Base-by-base conservation (phyloP, 1,140 invertebrate genomes). In the Drosophila novamexicana region DNA sequence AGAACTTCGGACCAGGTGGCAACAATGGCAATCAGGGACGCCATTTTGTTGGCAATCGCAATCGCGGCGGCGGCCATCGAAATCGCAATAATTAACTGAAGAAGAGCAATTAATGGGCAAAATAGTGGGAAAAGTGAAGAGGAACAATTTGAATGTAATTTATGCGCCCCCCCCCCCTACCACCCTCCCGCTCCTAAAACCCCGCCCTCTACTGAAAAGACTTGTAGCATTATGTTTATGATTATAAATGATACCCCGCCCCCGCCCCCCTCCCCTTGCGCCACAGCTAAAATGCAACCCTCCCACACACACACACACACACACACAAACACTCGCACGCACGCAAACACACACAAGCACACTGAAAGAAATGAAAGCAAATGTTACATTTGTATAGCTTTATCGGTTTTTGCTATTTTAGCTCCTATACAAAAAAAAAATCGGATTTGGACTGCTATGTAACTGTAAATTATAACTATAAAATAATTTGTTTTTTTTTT, bases 381-480 rank as follows among this genome's bases (percentile, higher is more conserved):
- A 61, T 59, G 68, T 57, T 71, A 71, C 45, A 61, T 52, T 69
- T 45, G 14, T 64, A 71, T 50, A 71, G 61, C 59, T 71, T 71
- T 71, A 57, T 36, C 68, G 68, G 62, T 44, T 72, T 64, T 57
- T 64, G 67, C 67, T 69, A 63, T 53, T 50, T 22, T 22, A 70
- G 44, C 61, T 39, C 52, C 10, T 44, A 14, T 18, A 18, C 1
- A 34, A 14, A 32, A 22, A 44, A 54, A 58, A 53, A 69, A 75
- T 64, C 72, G 69, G 74, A 72, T 79, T 70, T 75, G 39, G 81
- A 84, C 81, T 84, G 74, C 78, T 77, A 74, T 81, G 65, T 84
- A 73, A 39, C 50, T 73, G 47, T 73, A 73, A 39, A 73, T 67
- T 73, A 42, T 50, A 57, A 39, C n/a, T 54, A 68, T 52, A 73